phyloP scores from a whole-genome alignment of 2,797 vertebrate species.

The Acomys russatus region DNA sequence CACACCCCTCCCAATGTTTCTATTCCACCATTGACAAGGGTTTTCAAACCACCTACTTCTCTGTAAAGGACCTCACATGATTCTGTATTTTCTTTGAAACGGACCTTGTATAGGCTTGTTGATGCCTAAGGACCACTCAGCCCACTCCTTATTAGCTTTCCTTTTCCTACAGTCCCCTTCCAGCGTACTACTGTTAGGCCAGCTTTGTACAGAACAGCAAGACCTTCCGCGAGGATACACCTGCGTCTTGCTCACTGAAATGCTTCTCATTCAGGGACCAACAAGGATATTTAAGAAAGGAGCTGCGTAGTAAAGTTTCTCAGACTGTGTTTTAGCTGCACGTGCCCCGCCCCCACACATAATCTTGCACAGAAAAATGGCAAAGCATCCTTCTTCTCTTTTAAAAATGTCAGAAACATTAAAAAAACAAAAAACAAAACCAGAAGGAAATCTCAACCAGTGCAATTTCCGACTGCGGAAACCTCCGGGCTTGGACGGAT shows the following conservation, averaged over 20 bases:
- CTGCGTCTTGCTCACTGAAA: constrained; percentile 13
- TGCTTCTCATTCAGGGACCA: not conserved
- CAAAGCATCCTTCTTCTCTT: constrained; percentile 29
- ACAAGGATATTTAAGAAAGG: constrained; percentile 15
- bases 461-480: constrained; percentile 43
- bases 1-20: not conserved
- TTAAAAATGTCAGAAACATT: not conserved
- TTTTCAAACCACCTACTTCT: not conserved
- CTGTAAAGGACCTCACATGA: not conserved
- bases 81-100: not conserved
- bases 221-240: not conserved
- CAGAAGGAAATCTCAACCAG: not conserved
- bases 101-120: not conserved
- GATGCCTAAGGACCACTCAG: constrained; percentile 2
- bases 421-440: not conserved
- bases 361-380: not conserved
- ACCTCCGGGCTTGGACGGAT: constrained; percentile 40
- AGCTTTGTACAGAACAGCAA: not conserved
- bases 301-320: constrained; percentile 68
- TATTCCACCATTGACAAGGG: not conserved
- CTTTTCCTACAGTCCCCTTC: constrained; percentile 2
- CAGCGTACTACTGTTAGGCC: not conserved
- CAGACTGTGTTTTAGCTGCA: not conserved
- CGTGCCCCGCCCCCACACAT: not conserved
- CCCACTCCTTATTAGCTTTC: not conserved